Conservation (phyloP, 2,888 invertebrate genomes). For the Stenurella melanura region DNA sequence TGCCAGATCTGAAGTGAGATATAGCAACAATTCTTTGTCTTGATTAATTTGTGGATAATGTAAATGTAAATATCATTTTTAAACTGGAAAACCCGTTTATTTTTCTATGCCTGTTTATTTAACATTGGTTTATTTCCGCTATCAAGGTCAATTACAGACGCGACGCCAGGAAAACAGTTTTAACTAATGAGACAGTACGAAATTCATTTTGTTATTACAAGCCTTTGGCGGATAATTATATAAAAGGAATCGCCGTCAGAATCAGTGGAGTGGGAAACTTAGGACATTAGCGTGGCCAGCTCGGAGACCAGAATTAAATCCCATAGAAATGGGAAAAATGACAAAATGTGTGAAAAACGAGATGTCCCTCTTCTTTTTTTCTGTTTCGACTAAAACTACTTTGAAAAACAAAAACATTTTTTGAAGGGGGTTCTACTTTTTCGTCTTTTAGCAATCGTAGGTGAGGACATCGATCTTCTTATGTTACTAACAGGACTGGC, state of each 20-base stretch:
- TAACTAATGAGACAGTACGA: not conserved
- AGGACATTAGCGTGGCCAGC: not conserved
- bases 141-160: not conserved
- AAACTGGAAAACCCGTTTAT: slow-evolving; percentile 3
- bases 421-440: no score
- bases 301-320: not conserved
- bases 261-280: not conserved
- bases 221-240: not conserved
- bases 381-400: no score
- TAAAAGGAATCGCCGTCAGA: not conserved
- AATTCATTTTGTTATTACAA: not conserved
- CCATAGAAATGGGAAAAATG: not conserved
- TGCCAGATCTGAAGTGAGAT: not conserved
- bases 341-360: no score
- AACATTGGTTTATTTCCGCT: not conserved
- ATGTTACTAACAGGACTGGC: no score
- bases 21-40: not conserved
- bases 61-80: slow-evolving; percentile 2
- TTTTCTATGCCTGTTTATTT: not conserved
- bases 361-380: no score
- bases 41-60: slow-evolving; percentile 1
- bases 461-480: no score
- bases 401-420: no score
- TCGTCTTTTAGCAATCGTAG: no score
- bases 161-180: slow-evolving; percentile 1